Evolutionary conservation across 2,797 vertebrate species (phyloP), one percentile per base, ranked within the genome.

Genomic region (Euthynnus affinis): DNA sequence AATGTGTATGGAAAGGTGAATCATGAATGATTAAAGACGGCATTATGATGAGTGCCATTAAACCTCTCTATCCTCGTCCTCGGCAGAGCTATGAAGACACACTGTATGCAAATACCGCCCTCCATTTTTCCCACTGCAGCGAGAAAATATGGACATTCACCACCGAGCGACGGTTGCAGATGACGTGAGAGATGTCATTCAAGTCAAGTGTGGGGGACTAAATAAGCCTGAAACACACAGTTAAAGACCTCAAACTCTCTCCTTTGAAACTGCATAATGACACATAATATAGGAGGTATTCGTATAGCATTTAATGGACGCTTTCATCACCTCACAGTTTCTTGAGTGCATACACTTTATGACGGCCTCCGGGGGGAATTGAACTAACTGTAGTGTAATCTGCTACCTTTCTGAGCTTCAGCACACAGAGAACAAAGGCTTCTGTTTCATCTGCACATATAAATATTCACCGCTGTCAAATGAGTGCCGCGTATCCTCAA

Each of bases 1-100:
- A 55, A 81, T 74, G 84, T 78, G 71, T 74, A 79, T 44, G 23
- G 64, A 76, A 88, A 87, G 70, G 80, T 76, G 85, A 81, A 62
- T 79, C 81, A 81, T 88, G 75, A 90, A 90, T 87, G 81, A 87
- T 89, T 86, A 65, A 89, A 84, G 76, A 68, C 6, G 2, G 20
- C 75, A 69, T 86, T 61, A 86, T 32, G 63, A 83, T 62, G 63
- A 87, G 66, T 13, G 69, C 72, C 64, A 67, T 85, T 82, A 84
- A 73, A 84, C 68, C 76, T 55, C 66, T 58, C 71, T 0, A 7
- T 20, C 18, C 40, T 60, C 25, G 3, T 29, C 60, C 61, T 74
- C 59, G n/a, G 69, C 9, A 0, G 40, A 56, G 53, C 29, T 1
- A 15, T 64, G 18, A 74, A 78, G 63, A 74, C 32, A 14, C 64